These are phyloP conservation scores for Porphyrio hochstetteri DNA, from an alignment of 2,113 vertebrate genomes.

Conservation along the genomic window DNA sequence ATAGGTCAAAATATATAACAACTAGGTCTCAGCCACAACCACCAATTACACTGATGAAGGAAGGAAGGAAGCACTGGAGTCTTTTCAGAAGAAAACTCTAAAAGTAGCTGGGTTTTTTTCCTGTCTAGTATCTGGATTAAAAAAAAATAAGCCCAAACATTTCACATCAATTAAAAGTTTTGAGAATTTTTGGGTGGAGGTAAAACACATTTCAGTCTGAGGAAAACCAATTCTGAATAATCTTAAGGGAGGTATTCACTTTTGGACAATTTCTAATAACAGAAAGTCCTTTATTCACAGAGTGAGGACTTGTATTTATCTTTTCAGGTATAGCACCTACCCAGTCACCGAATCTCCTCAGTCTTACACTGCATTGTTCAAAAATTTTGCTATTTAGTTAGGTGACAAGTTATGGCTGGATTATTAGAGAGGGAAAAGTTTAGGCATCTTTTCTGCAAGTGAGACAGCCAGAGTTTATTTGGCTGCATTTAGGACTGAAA, in stretches of 20 bases:
- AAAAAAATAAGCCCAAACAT: neutral
- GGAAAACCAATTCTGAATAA: neutral
- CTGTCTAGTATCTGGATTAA: neutral
- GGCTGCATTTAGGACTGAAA: neutral
- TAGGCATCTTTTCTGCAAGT: neutral
- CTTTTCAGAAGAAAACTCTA: neutral
- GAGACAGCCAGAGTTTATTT: neutral
- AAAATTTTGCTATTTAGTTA: neutral
- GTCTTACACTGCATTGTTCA: neutral
- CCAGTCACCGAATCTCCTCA: neutral
- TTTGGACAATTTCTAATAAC: neutral
- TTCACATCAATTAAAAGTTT: neutral
- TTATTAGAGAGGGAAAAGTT: neutral
- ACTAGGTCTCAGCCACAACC: neutral
- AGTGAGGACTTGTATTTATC: neutral
- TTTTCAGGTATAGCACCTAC: neutral
- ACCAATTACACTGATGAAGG: neutral
- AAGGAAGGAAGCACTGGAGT: neutral
- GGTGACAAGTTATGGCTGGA: neutral
- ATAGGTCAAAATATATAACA: neutral
- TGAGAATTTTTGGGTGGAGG: neutral
- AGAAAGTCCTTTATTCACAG: neutral
- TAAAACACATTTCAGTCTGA: neutral
- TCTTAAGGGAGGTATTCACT: neutral
- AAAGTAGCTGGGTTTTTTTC: neutral